These are phyloP conservation scores for Actias luna DNA, from an alignment of 2,888 invertebrate genomes.

Conservation along the genomic window DNA sequence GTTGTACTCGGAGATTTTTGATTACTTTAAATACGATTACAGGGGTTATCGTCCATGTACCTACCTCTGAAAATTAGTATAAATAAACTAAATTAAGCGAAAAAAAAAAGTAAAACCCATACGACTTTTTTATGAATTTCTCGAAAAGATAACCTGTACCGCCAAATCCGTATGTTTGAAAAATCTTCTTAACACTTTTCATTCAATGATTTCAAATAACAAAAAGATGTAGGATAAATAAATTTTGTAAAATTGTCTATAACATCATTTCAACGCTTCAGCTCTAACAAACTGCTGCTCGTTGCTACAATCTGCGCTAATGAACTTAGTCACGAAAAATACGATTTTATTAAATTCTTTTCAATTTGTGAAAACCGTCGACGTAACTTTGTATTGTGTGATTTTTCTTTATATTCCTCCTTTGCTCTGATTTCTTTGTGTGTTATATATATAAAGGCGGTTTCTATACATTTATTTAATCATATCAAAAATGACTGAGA, in stretches of 20 bases:
- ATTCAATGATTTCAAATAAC: neutral
- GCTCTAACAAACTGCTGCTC: constrained; percentile 11
- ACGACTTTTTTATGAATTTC: neutral
- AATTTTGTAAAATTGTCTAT: constrained; percentile 9
- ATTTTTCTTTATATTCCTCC: neutral
- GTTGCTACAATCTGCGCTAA: constrained; percentile 9
- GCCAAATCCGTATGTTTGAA: neutral
- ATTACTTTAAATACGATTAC: no score
- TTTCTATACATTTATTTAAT: constrained; percentile 5
- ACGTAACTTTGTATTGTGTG: constrained; percentile 6
- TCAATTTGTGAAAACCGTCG: constrained; percentile 8
- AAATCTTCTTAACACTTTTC: neutral
- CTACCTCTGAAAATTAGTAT: no score
- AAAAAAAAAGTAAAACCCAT: neutral
- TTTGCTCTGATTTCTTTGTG: neutral
- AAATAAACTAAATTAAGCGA: neutral
- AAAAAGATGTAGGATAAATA: neutral
- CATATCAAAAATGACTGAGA: no score
- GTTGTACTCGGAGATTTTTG: no score
- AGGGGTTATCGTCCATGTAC: no score
- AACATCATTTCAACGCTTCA: constrained; percentile 7
- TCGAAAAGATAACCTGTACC: neutral
- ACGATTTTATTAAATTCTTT: neutral
- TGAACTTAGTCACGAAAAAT: constrained; percentile 12
- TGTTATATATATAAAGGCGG: constrained; percentile 3